These are phyloP conservation scores for Trissolcus brochymenae DNA, from an alignment of 2,888 invertebrate genomes.

Conservation along the genomic window DNA sequence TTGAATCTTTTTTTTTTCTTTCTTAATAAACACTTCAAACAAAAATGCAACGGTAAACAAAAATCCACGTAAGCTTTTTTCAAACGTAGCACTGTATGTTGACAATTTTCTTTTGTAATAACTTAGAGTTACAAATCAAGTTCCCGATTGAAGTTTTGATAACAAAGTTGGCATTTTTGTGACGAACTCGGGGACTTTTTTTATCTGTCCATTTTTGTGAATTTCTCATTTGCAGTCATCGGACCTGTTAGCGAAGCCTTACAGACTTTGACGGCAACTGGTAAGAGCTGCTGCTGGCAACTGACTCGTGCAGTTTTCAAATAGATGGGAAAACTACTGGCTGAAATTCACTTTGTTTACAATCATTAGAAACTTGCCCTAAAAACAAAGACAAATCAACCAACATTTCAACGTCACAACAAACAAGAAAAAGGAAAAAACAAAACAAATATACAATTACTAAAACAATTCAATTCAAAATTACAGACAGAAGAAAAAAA, in stretches of 20 bases:
- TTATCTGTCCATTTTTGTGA: neutral
- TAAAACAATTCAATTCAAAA: neutral
- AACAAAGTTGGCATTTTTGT: neutral
- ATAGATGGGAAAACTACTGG: too few relatives aligned
- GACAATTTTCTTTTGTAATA: too few relatives aligned
- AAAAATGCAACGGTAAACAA: neutral
- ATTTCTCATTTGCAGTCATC: constrained; percentile 2
- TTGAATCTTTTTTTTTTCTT: constrained; percentile 6
- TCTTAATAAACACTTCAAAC: neutral
- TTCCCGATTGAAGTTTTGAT: neutral
- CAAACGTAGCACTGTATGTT: too few relatives aligned
- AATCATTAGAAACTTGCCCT: too few relatives aligned
- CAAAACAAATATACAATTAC: neutral
- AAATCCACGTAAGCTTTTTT: too few relatives aligned
- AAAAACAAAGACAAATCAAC: neutral
- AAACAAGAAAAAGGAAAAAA: neutral
- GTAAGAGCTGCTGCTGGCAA: too few relatives aligned
- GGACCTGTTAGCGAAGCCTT: neutral
- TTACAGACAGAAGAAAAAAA: neutral
- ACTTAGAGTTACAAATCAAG: too few relatives aligned
- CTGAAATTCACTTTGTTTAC: too few relatives aligned
- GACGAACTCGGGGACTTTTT: neutral
- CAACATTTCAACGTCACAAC: neutral
- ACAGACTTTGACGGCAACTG: too few relatives aligned
- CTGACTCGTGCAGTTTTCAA: too few relatives aligned